Evolutionary conservation across 2,797 vertebrate species (phyloP).

Genomic region (Fratercula arctica): DNA sequence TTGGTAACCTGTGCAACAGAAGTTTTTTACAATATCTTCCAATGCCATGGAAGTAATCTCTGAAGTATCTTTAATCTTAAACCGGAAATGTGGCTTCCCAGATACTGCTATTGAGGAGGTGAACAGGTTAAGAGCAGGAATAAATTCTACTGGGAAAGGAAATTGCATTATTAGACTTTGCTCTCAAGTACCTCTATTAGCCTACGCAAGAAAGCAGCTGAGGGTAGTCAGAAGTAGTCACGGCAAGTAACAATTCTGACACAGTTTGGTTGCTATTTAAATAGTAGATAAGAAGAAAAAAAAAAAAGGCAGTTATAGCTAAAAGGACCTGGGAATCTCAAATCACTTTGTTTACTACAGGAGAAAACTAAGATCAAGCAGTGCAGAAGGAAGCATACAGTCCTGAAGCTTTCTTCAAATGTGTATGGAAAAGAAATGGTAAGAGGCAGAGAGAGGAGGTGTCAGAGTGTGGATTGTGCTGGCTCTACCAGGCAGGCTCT

Average conservation of each 20-base stretch:
- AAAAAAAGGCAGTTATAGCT: background rate
- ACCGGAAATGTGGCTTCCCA: background rate
- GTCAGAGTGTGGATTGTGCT: background rate
- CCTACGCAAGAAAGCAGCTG: background rate
- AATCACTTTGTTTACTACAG: background rate
- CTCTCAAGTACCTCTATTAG: background rate
- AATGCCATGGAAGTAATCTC: background rate
- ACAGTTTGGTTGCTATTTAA: background rate
- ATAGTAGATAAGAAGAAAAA: background rate
- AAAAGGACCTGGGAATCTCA: background rate
- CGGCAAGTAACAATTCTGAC: background rate
- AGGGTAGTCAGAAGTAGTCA: background rate
- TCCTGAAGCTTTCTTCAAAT: background rate
- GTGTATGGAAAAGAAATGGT: background rate
- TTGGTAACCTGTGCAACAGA: background rate
- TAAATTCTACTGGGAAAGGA: background rate
- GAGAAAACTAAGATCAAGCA: background rate
- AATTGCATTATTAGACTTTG: background rate
- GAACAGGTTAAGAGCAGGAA: background rate
- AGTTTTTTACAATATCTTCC: background rate
- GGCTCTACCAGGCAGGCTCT: background rate
- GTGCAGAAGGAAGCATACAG: background rate
- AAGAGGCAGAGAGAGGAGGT: background rate
- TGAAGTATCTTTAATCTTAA: background rate
- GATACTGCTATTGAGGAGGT: background rate